Base-by-base conservation (phyloP, 2,888 invertebrate genomes). In the Rhimphoctona megacephalus region DNA sequence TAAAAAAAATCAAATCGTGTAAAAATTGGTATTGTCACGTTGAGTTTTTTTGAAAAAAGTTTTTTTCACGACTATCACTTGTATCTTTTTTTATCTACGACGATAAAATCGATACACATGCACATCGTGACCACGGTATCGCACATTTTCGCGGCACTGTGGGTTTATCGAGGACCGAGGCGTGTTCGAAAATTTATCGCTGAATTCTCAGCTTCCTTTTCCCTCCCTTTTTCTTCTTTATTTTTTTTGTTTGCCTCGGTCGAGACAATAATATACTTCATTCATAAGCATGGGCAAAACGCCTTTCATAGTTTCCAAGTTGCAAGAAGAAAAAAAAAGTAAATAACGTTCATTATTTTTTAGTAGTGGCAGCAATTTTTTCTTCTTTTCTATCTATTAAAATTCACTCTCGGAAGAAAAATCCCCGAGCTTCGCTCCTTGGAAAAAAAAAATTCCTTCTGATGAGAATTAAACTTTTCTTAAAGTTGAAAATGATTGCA, bases 111-210 rank as follows among this genome's bases (percentile, higher is more conserved):
- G 30, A 61, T 61, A 30, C 61, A 61, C 81, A 67, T 77, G 73
- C 73, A 74, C 61, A 69, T 36, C 52, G 73, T 69, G 74, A 69
- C 36, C 61, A 64, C 67, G 84, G 52, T 49, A 86, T 81, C 86
- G 77, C 49, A 69, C 30, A 67, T 67, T 81, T 67, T 81, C 74
- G 54, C 67, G 52, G 49, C 33, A 54, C 52, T 25, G 73, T 25
- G 69, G 57, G 22, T 64, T 76, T 69, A 76, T 69, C 76, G 76
- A 69, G 76, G 43, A 76, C 82, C 74, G 46, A 86, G 78, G 86
- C 67, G 73, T 69, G 81, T 61, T 66, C 46, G 72, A n/a, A 74
- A 81, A 86, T 86, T 86, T 86, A 86, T 86, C 78, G 86, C 49
- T 81, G 57, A 39, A 81, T 64, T 66, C 78, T 69, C 70, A 72